Evolutionary conservation across 2,888 invertebrate species (phyloP).

Genomic region (Furcula furcula): DNA sequence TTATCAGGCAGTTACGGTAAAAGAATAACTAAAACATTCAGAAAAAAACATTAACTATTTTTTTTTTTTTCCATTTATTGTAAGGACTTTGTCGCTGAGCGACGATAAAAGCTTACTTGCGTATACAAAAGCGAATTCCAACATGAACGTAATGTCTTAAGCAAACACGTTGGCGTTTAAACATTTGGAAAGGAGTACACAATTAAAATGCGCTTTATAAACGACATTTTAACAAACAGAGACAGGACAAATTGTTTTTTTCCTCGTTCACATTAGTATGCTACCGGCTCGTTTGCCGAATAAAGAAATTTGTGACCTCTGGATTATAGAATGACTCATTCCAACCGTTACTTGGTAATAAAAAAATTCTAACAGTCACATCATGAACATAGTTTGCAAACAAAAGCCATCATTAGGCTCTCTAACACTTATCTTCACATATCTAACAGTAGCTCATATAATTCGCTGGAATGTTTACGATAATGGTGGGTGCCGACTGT

Average conservation of each 20-base stretch:
- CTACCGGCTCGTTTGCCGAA: conserved; percentile 42
- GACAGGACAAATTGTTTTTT: conserved; percentile 46
- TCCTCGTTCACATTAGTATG: conserved; percentile 60
- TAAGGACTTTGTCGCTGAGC: too few relatives aligned
- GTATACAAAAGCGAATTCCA: too few relatives aligned
- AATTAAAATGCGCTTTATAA: conserved; percentile 58
- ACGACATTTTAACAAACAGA: conserved; percentile 46
- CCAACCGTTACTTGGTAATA: conserved; percentile 65
- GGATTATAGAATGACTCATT: conserved; percentile 67
- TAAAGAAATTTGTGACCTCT: conserved; percentile 63
- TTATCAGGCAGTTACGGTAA: too few relatives aligned
- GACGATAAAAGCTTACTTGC: too few relatives aligned
- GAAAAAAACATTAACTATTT: too few relatives aligned
- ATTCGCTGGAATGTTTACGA: conserved; percentile 18
- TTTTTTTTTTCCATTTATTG: too few relatives aligned
- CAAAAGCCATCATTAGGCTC: conserved; percentile 38
- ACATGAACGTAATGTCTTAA: conserved; percentile 14
- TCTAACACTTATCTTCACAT: conserved; percentile 11
- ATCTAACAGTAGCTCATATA: conserved; percentile 24
- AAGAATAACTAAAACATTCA: too few relatives aligned
- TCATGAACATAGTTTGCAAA: conserved; percentile 41
- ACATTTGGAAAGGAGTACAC: conserved; percentile 53
- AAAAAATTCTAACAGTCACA: conserved; percentile 52
- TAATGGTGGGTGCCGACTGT: conserved; percentile 13
- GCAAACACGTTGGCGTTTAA: conserved; percentile 34